Base-by-base conservation (phyloP, 2,113 vertebrate genomes). In the Lepus americanus region DNA sequence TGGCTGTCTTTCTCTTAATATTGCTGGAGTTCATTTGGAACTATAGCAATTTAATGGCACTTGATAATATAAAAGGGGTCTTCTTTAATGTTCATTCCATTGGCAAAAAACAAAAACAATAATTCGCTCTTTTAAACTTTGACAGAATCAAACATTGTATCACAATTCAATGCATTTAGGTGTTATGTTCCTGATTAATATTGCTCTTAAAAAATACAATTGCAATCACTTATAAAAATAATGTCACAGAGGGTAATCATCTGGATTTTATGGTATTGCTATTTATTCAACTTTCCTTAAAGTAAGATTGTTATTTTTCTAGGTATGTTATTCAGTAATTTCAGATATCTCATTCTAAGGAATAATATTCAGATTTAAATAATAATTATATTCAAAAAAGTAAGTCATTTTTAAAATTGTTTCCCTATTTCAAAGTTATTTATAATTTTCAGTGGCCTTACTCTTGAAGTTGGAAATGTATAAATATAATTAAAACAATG, bases 201-300 rank as follows among this genome's bases (percentile, higher is more conserved):
- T 72, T 79, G 66, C 16, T 89, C 63, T 87, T 49, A 64, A 86
- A 86, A 83, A 92, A 36, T 59, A 81, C 0, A 44, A 70, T 12
- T 63, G 5, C 88, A 67, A 55, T 84, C 31, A 44, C 70, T 95
- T 74, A 93, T 17, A 94, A 88, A 93, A 94, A 81, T 76, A 14
- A 13, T 66, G 77, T 23, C 4, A 61, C 69, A 78, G 1, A 90
- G 39, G 1, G 25, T 88, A 88, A 59, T 88, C 20, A 79, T 22
- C 17, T 92, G 11, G 70, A 86, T 51, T 39, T 31, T 63, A 81
- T 53, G 16, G 23, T 67, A 87, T 17, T 44, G 1, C 55, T 66
- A 64, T 36, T 72, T 73, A 89, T 73, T 72, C 72, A 66, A 33
- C 22, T 49, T 90, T 90, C 36, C 64, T 91, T 73, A 93, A 16